Evolutionary conservation across 2,888 invertebrate species (phyloP), one percentile per base, ranked within the genome.

Genomic region (Nomada lathburiana): DNA sequence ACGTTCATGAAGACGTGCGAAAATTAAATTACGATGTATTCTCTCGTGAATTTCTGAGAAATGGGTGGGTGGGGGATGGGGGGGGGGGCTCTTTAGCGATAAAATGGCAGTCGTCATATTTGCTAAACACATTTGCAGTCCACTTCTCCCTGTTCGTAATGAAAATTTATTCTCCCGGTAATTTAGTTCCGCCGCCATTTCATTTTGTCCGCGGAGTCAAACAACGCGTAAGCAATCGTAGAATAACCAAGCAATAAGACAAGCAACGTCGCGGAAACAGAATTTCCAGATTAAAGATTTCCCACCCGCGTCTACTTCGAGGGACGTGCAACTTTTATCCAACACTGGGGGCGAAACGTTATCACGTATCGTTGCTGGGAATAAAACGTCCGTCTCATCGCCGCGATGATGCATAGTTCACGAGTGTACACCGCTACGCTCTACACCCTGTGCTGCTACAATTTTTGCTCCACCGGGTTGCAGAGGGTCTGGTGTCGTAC

Each of bases 401-500:
- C 47, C 59, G n/a, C 73, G 79, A 86, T 76, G 88, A 88, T 83
- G 84, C 84, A 88, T 86, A 77, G 82, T 82, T 78, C 76, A 76
- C 60, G 63, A 75, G 77, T 36, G 55, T 29, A 23, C 29, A 18
- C 7, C 16, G 42, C 55, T 16, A 13, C 42, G 2, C 7, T 20
- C 26, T 13, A 65, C 47, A 16, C 20, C 23, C 18, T 20, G 5
- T 13, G 4, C 52, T 2, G 42, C n/a, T 44, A 36, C 16, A 3
- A 26, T 67, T 79, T 63, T 50, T 55, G n/a, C 44, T 74, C 64
- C 36, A 81, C 18, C 9, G 18, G 18, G 83, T 94, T 94, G 42
- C 95, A 97, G 97, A 97, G 93, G 97, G 97, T 80, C 95, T 98
- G 83, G 94, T 97, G 89, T 96, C 97, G 85, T 98, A 98, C 94